Evolutionary conservation across 1,140 invertebrate genomes (phyloP).

Genomic region (Sycophaga agraensis): DNA sequence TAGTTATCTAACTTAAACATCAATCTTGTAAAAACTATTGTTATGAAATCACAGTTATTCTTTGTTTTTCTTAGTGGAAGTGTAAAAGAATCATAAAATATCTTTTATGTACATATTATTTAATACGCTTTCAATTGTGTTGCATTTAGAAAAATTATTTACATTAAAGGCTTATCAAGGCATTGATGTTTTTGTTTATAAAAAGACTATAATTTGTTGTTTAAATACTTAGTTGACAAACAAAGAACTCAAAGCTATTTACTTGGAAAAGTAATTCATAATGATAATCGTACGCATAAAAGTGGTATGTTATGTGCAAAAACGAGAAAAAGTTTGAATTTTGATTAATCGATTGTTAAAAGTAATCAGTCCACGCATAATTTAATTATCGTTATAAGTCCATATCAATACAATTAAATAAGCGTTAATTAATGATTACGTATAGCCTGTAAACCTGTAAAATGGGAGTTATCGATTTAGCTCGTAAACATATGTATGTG

Average conservation of each 20-base stretch:
- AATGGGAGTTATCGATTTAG: slow-evolving; percentile 25
- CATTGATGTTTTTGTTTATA: too few relatives aligned
- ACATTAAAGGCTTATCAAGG: not conserved
- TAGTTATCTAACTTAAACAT: too few relatives aligned
- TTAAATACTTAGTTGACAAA: too few relatives aligned
- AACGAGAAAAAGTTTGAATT: too few relatives aligned
- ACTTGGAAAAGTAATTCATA: too few relatives aligned
- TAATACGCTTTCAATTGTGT: slow-evolving; percentile 30
- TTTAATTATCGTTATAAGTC: slow-evolving; percentile 47
- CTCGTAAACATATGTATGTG: not conserved
- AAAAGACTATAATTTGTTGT: too few relatives aligned
- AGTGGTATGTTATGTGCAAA: too few relatives aligned
- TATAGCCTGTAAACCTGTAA: slow-evolving; percentile 35
- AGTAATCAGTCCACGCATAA: slow-evolving; percentile 31
- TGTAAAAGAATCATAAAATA: not conserved
- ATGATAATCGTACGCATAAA: too few relatives aligned
- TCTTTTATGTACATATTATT: not conserved
- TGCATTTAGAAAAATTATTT: slow-evolving; percentile 22
- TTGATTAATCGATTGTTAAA: slow-evolving; percentile 13
- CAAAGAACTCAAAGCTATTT: too few relatives aligned
- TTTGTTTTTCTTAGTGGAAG: not conserved
- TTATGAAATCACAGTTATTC: too few relatives aligned
- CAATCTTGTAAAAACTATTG: too few relatives aligned
- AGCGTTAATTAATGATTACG: slow-evolving; percentile 45
- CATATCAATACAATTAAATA: slow-evolving; percentile 51